phyloP scores from a whole-genome alignment of 1,140 invertebrate species.

The Achatina immaculata region DNA sequence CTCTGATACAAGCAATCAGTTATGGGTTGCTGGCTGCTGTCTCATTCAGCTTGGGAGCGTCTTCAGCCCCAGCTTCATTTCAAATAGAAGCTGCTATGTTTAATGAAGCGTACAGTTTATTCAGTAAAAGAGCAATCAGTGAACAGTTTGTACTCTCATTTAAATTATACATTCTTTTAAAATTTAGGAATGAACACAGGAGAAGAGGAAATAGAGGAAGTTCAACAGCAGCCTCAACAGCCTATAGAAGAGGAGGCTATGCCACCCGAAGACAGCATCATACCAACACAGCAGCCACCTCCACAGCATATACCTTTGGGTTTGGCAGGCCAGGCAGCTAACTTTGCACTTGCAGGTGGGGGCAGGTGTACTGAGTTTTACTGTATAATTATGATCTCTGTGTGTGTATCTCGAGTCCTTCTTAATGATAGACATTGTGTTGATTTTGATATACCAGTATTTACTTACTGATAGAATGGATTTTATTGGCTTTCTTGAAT shows the following conservation, averaged over 20 bases:
- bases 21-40: no score
- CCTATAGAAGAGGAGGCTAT: background rate
- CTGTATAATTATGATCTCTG: background rate
- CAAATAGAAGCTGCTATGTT: no score
- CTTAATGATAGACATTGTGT: background rate
- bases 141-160: background rate
- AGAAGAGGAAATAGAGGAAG: slow-evolving; percentile 13
- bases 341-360: slow-evolving; percentile 12
- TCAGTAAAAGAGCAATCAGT: background rate
- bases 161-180: background rate
- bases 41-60: no score
- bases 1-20: no score
- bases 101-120: background rate
- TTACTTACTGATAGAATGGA: background rate
- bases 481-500: background rate
- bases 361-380: background rate
- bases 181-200: slow-evolving; percentile 28
- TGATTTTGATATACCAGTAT: background rate
- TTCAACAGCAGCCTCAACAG: background rate
- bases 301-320: background rate
- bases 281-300: background rate
- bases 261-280: background rate
- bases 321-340: slow-evolving; percentile 6
- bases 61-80: no score
- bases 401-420: background rate